phyloP scores from a whole-genome alignment of 2,888 invertebrate genomes.

The Dasypolia templi region DNA sequence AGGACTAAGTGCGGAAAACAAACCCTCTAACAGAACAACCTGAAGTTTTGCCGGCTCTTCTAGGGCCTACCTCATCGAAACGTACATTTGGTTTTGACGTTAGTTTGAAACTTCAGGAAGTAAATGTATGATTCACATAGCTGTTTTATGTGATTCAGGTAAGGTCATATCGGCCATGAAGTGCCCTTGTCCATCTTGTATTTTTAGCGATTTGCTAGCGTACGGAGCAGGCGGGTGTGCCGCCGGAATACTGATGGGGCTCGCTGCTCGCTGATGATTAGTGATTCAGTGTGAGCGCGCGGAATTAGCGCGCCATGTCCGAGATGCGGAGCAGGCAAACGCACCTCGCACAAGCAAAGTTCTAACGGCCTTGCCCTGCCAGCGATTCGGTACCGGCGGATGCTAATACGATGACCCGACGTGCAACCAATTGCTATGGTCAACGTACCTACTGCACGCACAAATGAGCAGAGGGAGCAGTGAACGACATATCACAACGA shows the following conservation, averaged over 20 bases:
- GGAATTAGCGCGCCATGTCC: slow-evolving; percentile 86
- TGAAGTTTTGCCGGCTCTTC: background rate
- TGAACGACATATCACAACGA: slow-evolving; percentile 54
- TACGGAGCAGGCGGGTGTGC: slow-evolving; percentile 72
- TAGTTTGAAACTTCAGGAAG: slow-evolving; percentile 71
- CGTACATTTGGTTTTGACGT: background rate
- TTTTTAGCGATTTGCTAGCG: slow-evolving; percentile 88
- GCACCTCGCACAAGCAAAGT: slow-evolving; percentile 57
- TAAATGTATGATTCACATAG: slow-evolving; percentile 73
- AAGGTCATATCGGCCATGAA: slow-evolving; percentile 84
- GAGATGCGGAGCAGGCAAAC: slow-evolving; percentile 78
- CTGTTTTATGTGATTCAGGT: slow-evolving; percentile 83
- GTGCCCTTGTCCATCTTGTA: slow-evolving; percentile 85
- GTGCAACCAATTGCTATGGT: slow-evolving; percentile 21
- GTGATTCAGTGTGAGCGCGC: slow-evolving; percentile 84
- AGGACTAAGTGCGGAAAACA: too few relatives aligned
- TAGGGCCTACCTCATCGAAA: background rate
- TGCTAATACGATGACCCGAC: slow-evolving; percentile 20
- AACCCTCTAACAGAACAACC: too few relatives aligned
- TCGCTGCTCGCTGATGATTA: slow-evolving; percentile 76
- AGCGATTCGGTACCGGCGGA: slow-evolving; percentile 43
- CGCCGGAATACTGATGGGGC: slow-evolving; percentile 84
- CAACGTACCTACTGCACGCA: slow-evolving; percentile 24
- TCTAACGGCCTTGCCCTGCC: slow-evolving; percentile 60
- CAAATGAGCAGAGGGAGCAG: slow-evolving; percentile 60